A percentile compares a stretch with the other conserved stretches of the same genome.
phyloP scores from a whole-genome alignment of 2,113 vertebrate genomes.

The Chionomys nivalis region DNA sequence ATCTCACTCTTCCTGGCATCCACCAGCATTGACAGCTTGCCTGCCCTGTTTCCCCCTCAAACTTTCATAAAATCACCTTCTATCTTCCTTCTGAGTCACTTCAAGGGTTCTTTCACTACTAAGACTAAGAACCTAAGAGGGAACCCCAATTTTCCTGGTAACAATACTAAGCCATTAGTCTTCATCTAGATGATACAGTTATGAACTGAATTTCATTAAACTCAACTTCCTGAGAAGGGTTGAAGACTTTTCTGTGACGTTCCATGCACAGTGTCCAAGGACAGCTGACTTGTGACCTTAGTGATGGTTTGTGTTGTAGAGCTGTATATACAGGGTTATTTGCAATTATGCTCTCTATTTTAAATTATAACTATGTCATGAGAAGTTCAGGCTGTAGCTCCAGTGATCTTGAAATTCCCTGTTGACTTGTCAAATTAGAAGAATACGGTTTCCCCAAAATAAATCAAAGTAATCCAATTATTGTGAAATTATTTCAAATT shows the following conservation, averaged over 20 bases:
- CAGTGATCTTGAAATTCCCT: not conserved
- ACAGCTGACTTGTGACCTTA: not conserved
- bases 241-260: not conserved
- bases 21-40: not conserved
- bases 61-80: not conserved
- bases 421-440: not conserved
- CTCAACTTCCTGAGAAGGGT: not conserved
- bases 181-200: constrained; percentile 22
- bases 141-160: too few species aligned
- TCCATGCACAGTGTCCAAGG: not conserved
- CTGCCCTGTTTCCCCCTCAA: not conserved
- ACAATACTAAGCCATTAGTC: not conserved
- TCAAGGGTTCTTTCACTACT: not conserved
- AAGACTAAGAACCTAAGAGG: not conserved
- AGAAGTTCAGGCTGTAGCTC: not conserved
- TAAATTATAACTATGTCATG: not conserved
- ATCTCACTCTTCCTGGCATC: too few species aligned
- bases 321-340: not conserved
- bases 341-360: not conserved
- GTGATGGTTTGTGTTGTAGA: not conserved
- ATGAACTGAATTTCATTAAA: not conserved
- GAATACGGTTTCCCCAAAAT: not conserved
- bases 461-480: constrained; percentile 1
- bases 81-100: not conserved
- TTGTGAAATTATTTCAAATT: constrained; percentile 19